Conservation (phyloP, 2,113 vertebrate genomes). For the Trematomus loennbergii region DNA sequence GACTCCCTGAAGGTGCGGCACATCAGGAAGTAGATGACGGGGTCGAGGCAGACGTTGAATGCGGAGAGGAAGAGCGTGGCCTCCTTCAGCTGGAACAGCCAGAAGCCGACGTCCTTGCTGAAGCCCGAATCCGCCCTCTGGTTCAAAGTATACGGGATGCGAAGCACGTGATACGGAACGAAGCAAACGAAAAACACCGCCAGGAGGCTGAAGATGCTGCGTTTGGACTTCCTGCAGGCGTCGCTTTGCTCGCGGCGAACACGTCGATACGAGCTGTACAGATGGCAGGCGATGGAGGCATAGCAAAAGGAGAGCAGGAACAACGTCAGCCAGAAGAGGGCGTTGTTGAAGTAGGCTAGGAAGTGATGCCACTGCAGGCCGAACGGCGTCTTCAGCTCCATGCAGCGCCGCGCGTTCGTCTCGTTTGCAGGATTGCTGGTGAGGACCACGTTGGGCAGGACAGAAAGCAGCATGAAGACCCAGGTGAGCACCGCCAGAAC, state of each 20-base stretch:
- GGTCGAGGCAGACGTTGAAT: slow-evolving; percentile 84
- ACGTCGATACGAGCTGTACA: slow-evolving; percentile 88
- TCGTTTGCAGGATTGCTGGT: slow-evolving; percentile 74
- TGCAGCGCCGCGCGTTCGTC: slow-evolving; percentile 65
- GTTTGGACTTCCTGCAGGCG: slow-evolving; percentile 84
- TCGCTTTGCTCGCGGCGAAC: slow-evolving; percentile 74
- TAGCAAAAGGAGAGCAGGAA: slow-evolving; percentile 87
- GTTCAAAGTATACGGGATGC: slow-evolving; percentile 89
- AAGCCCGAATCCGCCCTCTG: slow-evolving; percentile 72
- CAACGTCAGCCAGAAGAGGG: slow-evolving; percentile 90
- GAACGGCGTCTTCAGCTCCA: slow-evolving; percentile 86
- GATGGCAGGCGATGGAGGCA: slow-evolving; percentile 87
- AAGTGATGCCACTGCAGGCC: slow-evolving; percentile 88
- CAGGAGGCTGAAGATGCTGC: slow-evolving; percentile 93
- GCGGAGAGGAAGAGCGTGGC: slow-evolving; percentile 86
- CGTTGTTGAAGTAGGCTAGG: slow-evolving; percentile 80
- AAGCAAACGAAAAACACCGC: slow-evolving; percentile 92
- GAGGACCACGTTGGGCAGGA: slow-evolving; percentile 89
- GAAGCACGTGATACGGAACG: slow-evolving; percentile 91
- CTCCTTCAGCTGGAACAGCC: slow-evolving; percentile 89
- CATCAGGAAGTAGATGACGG: slow-evolving; percentile 84
- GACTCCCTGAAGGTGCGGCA: slow-evolving; percentile 79
- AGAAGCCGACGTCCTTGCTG: slow-evolving; percentile 47
- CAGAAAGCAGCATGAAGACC: slow-evolving; percentile 79
- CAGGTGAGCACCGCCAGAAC: slow-evolving; percentile 81